Conservation (phyloP, 2,888 invertebrate genomes). For the Helleia helle region DNA sequence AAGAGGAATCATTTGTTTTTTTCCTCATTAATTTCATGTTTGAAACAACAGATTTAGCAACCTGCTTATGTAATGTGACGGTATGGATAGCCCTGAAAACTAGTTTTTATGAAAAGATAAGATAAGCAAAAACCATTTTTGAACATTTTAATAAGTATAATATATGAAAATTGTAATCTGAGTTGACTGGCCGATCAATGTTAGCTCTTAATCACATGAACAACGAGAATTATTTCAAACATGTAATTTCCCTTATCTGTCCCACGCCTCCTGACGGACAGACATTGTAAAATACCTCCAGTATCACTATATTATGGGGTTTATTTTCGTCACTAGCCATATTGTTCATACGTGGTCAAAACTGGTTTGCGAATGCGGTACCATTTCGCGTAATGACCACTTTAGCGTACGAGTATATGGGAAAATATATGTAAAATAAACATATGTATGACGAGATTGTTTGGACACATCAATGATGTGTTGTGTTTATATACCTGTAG, state of each 20-base stretch:
- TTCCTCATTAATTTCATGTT: no score
- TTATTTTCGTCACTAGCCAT: constrained; percentile 56
- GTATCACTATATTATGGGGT: neutral
- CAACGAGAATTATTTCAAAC: constrained; percentile 40
- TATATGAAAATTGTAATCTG: no score
- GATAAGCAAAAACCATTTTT: no score
- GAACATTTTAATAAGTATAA: neutral
- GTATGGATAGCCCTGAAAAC: no score
- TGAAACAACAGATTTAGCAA: no score
- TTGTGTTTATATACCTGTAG: no score
- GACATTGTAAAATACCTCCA: neutral
- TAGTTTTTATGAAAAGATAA: no score
- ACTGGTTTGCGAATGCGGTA: constrained; percentile 56
- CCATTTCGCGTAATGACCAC: constrained; percentile 47
- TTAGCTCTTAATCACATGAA: constrained; percentile 32
- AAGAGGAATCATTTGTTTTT: no score
- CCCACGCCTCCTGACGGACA: constrained; percentile 58
- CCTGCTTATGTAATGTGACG: no score
- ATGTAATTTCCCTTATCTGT: constrained; percentile 46
- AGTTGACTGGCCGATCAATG: neutral
- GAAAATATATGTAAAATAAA: constrained; percentile 11
- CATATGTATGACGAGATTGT: constrained; percentile 12
- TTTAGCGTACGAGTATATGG: neutral
- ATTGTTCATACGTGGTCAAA: constrained; percentile 67
- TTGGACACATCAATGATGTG: no score